Conservation (phyloP, 2,888 invertebrate species). For the Cosmopolites sordidus region DNA sequence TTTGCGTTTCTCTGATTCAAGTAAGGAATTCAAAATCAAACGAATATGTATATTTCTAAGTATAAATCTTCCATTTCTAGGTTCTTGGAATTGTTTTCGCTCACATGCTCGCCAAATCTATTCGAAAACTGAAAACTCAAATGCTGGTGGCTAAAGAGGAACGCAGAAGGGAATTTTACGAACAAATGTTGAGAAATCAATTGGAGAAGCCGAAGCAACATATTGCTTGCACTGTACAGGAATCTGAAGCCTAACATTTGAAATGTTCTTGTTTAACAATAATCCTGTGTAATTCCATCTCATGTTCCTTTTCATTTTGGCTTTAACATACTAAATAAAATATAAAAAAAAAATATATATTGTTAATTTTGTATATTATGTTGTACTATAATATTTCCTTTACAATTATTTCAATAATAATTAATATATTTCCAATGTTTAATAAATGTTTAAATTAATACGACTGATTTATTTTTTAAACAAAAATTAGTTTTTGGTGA, state of each 20-base stretch:
- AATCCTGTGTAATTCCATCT: neutral
- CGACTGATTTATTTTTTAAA: too few relatives aligned
- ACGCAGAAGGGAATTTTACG: constrained; percentile 53
- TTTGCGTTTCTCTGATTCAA: constrained; percentile 78
- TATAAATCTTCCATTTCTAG: constrained; percentile 47
- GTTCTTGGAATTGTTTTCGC: constrained; percentile 84
- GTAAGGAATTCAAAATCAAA: constrained; percentile 44
- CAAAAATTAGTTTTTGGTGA: too few relatives aligned
- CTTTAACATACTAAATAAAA: too few relatives aligned
- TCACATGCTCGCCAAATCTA: constrained; percentile 80
- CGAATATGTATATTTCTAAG: neutral
- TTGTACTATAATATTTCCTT: too few relatives aligned
- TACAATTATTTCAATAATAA: too few relatives aligned
- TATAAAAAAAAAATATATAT: too few relatives aligned
- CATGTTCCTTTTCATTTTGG: too few relatives aligned
- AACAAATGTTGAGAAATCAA: constrained; percentile 33
- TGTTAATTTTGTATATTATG: too few relatives aligned
- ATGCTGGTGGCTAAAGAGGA: constrained; percentile 69
- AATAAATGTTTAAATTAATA: too few relatives aligned
- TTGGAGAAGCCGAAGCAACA: constrained; percentile 2
- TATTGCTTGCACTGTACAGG: constrained; percentile 33
- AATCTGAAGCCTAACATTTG: constrained; percentile 31
- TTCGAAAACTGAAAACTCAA: constrained; percentile 72
- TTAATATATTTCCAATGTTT: too few relatives aligned
- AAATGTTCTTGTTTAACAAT: neutral